A percentile compares a stretch with the other conserved stretches of the same genome.
Conservation (phyloP, 2,888 invertebrate species). For the Sarcophaga variegata region DNA sequence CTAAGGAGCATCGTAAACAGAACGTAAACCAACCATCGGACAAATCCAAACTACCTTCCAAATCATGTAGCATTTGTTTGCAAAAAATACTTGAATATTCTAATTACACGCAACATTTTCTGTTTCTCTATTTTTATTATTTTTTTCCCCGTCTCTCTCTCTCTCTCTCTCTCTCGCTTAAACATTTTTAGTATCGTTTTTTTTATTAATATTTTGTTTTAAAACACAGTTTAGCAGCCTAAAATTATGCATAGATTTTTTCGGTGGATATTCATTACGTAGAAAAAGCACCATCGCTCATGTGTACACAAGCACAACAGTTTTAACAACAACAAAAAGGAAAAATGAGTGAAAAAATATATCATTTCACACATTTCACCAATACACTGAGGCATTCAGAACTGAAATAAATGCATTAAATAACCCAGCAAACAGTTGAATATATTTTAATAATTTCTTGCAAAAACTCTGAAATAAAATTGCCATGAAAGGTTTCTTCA, state of each 20-base stretch:
- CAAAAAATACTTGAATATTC: not conserved
- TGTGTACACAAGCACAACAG: not conserved
- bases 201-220: constrained; percentile 19
- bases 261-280: constrained; percentile 36
- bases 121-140: not conserved
- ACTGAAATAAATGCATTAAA: no score
- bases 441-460: no score
- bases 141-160: no score
- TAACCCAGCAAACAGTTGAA: no score
- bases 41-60: not conserved
- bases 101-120: constrained; percentile 34
- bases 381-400: no score
- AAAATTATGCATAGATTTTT: constrained; percentile 69
- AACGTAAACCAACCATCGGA: not conserved
- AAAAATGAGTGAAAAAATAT: no score
- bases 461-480: no score
- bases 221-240: constrained; percentile 41
- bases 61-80: constrained; percentile 2
- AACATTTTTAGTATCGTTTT: not conserved
- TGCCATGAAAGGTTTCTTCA: no score
- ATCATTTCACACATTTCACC: no score
- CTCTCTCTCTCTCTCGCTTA: no score
- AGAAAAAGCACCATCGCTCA: constrained; percentile 29
- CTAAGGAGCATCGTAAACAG: not conserved
- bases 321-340: no score